Percentiles rank a stretch among this genome's conserved stretches.
These are phyloP conservation scores for Parauchenoglanis ngamensis DNA, from an alignment of 2,797 vertebrate genomes.

Conservation along the genomic window DNA sequence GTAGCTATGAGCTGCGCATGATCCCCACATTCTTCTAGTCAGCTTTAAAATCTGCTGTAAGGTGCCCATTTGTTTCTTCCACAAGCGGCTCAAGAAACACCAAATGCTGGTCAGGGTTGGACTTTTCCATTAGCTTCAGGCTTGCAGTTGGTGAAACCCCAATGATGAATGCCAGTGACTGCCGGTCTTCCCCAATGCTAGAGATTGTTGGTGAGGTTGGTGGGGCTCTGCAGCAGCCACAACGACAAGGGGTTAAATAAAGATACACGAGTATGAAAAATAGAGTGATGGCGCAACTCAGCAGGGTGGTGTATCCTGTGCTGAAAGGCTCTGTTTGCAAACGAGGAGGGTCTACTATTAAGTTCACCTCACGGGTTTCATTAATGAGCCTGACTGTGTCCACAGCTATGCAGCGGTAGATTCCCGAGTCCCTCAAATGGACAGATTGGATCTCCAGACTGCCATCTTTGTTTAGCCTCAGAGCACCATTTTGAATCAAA, in stretches of 20 bases:
- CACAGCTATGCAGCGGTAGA: conserved; percentile 86
- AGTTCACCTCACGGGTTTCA: conserved; percentile 84
- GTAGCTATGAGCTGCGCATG: conserved; percentile 12
- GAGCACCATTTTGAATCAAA: conserved; percentile 73
- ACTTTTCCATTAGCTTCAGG: conserved; percentile 70
- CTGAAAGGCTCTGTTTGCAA: conserved; percentile 77
- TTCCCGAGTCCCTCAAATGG: conserved; percentile 80
- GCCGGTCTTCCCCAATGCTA: conserved; percentile 75
- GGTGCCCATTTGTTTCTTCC: conserved; percentile 72
- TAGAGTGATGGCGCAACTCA: conserved; percentile 86
- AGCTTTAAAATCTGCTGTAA: conserved; percentile 67
- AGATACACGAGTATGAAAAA: conserved; percentile 87
- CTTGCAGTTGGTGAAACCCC: conserved; percentile 68
- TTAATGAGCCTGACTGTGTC: conserved; percentile 79
- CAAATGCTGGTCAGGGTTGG: conserved; percentile 80
- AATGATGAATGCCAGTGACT: conserved; percentile 78
- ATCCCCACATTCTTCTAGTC: background rate
- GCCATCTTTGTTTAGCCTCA: conserved; percentile 81
- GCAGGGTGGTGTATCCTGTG: conserved; percentile 89
- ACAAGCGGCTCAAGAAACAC: conserved; percentile 85
- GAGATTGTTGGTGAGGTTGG: conserved; percentile 61
- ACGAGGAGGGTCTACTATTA: conserved; percentile 77
- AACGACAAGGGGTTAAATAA: conserved; percentile 86
- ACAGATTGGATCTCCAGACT: conserved; percentile 81
- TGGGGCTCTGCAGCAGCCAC: conserved; percentile 78